phyloP scores from a whole-genome alignment of 2,888 invertebrate species.

The Acronicta alni region DNA sequence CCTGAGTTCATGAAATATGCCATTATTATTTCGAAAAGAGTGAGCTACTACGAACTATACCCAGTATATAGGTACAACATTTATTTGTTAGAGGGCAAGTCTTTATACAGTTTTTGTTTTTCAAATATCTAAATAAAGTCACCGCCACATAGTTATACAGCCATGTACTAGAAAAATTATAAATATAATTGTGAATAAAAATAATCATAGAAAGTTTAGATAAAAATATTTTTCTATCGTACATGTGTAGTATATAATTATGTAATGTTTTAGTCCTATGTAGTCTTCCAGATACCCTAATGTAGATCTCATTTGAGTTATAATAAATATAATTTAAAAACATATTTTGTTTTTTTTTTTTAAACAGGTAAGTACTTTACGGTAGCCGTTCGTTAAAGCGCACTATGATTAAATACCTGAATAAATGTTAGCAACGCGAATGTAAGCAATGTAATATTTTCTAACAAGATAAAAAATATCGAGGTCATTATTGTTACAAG shows the following conservation, averaged over 20 bases:
- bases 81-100: not conserved
- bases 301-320: slow-evolving; percentile 77
- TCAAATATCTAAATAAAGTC: slow-evolving; percentile 17
- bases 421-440: too few species aligned
- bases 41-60: too few species aligned
- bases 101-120: not conserved
- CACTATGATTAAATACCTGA: too few species aligned
- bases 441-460: too few species aligned
- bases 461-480: too few species aligned
- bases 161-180: slow-evolving; percentile 38
- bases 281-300: slow-evolving; percentile 81
- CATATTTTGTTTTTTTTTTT: slow-evolving; percentile 18
- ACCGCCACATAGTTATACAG: slow-evolving; percentile 20
- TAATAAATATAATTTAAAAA: slow-evolving; percentile 57
- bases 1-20: too few species aligned
- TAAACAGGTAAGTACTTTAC: too few species aligned
- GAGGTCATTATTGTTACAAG: too few species aligned
- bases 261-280: slow-evolving; percentile 58
- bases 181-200: slow-evolving; percentile 34
- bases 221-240: slow-evolving; percentile 56
- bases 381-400: too few species aligned
- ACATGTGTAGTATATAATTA: slow-evolving; percentile 34
- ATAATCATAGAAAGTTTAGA: slow-evolving; percentile 31
- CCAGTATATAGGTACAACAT: too few species aligned
- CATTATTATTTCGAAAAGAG: too few species aligned